These are phyloP conservation scores for Drosophila lini DNA, from an alignment of 1,140 invertebrate genomes.

Conservation along the genomic window DNA sequence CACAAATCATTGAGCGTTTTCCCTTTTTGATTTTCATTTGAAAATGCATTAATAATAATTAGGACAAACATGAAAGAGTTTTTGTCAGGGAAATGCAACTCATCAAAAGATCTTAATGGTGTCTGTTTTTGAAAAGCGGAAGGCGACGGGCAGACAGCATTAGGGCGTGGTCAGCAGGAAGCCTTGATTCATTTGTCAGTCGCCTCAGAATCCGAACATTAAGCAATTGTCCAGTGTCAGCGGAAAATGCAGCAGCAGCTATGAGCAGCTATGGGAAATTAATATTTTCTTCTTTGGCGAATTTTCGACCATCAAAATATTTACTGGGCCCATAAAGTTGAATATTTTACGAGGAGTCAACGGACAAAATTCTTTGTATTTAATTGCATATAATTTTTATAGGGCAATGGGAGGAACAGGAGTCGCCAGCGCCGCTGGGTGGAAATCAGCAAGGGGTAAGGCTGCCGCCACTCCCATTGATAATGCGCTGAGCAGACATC, in stretches of 20 bases:
- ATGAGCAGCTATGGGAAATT: constrained; percentile 11
- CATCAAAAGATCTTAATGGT: constrained; percentile 51
- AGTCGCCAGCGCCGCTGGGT: constrained; percentile 1
- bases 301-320: constrained; percentile 70
- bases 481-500: constrained; percentile 62
- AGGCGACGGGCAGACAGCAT: constrained; percentile 22
- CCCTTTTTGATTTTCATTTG: constrained; percentile 26
- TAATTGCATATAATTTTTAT: constrained; percentile 83
- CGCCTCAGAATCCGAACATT: constrained; percentile 12
- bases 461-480: constrained; percentile 66
- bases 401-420: constrained; percentile 45
- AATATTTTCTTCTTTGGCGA: constrained; percentile 41
- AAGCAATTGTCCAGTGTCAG: constrained; percentile 55
- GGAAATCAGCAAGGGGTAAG: constrained; percentile 71
- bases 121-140: constrained; percentile 30
- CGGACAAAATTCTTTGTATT: constrained; percentile 31
- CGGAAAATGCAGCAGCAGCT: constrained; percentile 21
- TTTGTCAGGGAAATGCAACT: constrained; percentile 46
- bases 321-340: constrained; percentile 72
- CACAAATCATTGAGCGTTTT: constrained; percentile 36
- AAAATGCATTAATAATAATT: constrained; percentile 62
- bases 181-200: constrained; percentile 39
- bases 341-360: constrained; percentile 58
- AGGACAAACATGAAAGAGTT: constrained; percentile 37
- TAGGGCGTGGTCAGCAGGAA: constrained; percentile 43